Conservation (phyloP, 2,113 vertebrate species). For the Toxostoma redivivum region DNA sequence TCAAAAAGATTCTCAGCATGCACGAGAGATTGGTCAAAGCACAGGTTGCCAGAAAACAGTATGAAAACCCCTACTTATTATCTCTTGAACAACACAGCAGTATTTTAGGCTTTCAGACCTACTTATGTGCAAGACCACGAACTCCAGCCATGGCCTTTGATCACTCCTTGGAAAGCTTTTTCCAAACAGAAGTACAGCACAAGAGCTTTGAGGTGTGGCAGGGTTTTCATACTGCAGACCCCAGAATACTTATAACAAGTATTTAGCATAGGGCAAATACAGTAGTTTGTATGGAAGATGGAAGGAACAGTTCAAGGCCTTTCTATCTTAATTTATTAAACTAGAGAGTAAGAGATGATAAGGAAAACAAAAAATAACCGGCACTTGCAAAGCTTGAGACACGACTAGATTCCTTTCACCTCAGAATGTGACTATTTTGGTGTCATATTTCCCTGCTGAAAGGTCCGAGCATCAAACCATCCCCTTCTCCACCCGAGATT, state of each 20-base stretch:
- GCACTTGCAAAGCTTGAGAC: not conserved
- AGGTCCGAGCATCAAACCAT: not conserved
- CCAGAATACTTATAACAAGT: not conserved
- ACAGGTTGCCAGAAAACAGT: not conserved
- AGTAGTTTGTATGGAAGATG: not conserved
- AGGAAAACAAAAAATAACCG: accelerated
- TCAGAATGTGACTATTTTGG: not conserved
- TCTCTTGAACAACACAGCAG: not conserved
- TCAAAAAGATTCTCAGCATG: not conserved
- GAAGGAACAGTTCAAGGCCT: not conserved
- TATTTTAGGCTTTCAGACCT: not conserved
- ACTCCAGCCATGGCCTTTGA: not conserved
- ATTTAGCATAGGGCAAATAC: not conserved
- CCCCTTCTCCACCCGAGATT: accelerated
- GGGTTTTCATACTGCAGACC: not conserved
- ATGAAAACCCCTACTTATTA: not conserved
- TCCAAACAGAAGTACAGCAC: not conserved
- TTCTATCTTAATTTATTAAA: not conserved
- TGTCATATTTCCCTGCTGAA: not conserved
- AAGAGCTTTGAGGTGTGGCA: not conserved
- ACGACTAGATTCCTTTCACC: not conserved
- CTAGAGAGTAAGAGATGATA: accelerated
- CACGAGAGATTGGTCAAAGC: not conserved
- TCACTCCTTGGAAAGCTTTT: not conserved
- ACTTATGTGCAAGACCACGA: not conserved